A percentile compares a stretch with the other conserved stretches of the same genome.
Evolutionary conservation across 2,797 vertebrate species (phyloP).

Genomic region (Sebastes variabilis): DNA sequence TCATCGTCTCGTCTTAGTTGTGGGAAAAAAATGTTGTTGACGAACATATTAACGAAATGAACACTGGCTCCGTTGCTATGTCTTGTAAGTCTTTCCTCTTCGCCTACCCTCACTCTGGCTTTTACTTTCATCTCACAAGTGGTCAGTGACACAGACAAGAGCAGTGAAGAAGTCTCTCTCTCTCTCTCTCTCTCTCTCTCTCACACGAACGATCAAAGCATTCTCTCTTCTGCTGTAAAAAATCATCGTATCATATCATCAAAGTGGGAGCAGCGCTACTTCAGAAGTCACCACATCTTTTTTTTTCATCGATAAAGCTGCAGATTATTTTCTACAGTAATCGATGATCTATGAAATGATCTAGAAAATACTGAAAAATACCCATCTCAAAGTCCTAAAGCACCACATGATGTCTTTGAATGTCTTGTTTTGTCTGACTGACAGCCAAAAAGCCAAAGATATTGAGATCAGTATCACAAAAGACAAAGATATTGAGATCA

Average conservation of each 20-base stretch:
- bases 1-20: too few relatives aligned
- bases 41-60: too few relatives aligned
- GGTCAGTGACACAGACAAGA: not conserved
- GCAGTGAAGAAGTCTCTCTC: not conserved
- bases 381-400: not conserved
- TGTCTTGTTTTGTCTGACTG: not conserved
- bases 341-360: not conserved
- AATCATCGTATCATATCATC: not conserved
- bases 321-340: not conserved
- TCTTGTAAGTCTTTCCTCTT: not conserved
- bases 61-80: too few relatives aligned
- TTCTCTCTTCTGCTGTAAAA: not conserved
- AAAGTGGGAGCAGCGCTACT: not conserved
- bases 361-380: too few relatives aligned
- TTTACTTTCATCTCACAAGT: not conserved
- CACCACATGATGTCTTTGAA: not conserved
- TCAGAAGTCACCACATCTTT: not conserved
- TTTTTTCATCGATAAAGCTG: not conserved
- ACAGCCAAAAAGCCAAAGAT: not conserved
- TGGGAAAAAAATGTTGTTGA: too few relatives aligned
- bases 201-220: not conserved
- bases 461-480: not conserved
- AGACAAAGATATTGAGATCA: not conserved
- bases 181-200: too few relatives aligned
- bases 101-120: not conserved